Evolutionary conservation across 2,888 invertebrate species (phyloP).

Genomic region (Spatulosminthurus flaviceps): DNA sequence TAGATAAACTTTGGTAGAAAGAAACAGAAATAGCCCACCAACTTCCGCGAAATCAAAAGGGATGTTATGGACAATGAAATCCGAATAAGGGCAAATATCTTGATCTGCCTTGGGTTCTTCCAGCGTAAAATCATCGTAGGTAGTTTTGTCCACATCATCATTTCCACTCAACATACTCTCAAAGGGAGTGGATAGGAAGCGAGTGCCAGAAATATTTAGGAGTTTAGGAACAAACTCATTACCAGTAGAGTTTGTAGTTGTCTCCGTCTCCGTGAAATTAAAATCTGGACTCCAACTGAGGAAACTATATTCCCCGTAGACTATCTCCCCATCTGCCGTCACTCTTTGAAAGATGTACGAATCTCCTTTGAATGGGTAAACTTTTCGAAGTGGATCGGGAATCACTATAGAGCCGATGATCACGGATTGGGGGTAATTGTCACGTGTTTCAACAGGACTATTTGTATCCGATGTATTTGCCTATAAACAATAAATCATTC

Average conservation of each 20-base stretch:
- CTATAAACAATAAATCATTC: background rate
- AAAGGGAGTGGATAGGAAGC: constrained; percentile 31
- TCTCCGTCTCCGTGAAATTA: background rate
- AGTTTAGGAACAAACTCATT: constrained; percentile 23
- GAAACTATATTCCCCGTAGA: constrained; percentile 50
- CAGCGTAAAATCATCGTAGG: background rate
- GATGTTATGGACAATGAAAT: constrained; percentile 49
- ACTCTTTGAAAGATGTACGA: constrained; percentile 53
- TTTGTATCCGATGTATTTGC: constrained; percentile 15
- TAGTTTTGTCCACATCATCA: constrained; percentile 4
- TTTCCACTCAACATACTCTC: constrained; percentile 29
- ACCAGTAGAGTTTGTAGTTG: background rate
- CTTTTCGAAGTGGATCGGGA: constrained; percentile 50
- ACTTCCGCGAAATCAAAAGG: constrained; percentile 59
- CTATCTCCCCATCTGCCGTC: constrained; percentile 56
- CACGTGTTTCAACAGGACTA: background rate
- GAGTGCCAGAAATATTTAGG: background rate
- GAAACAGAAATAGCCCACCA: background rate
- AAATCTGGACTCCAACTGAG: background rate
- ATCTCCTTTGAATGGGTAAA: constrained; percentile 51
- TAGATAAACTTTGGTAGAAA: no score
- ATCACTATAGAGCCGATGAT: constrained; percentile 52
- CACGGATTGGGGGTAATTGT: constrained; percentile 32
- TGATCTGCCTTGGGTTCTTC: background rate
- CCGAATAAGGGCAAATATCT: constrained; percentile 55